A percentile compares a stretch with the other conserved stretches of the same genome.
These are phyloP conservation scores for Clarias pachynema DNA, from an alignment of 2,797 vertebrate genomes.

Conservation along the genomic window DNA sequence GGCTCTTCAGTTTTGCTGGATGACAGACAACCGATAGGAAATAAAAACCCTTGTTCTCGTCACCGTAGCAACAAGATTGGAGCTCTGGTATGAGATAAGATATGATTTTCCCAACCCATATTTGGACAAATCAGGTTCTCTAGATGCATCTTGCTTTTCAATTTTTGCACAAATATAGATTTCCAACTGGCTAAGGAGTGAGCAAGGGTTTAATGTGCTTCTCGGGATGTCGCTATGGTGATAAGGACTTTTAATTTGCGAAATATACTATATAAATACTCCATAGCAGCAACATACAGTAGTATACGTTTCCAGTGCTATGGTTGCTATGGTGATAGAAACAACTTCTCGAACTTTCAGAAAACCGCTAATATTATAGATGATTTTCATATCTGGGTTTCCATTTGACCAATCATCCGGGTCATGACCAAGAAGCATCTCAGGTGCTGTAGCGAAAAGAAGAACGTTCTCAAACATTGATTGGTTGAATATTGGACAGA, in stretches of 20 bases:
- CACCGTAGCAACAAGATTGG: not conserved
- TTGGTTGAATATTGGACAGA: not conserved
- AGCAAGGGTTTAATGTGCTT: not conserved
- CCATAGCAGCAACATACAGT: not conserved
- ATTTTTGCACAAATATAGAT: not conserved
- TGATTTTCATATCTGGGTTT: not conserved
- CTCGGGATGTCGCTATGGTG: not conserved
- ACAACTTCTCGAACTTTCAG: not conserved
- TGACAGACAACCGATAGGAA: not conserved
- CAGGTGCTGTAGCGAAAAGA: not conserved
- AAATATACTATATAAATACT: no score
- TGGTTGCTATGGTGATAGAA: not conserved
- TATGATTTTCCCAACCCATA: not conserved
- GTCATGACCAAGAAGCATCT: not conserved
- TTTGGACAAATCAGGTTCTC: not conserved
- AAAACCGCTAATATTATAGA: not conserved
- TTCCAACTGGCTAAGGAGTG: not conserved
- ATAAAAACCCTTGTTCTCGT: not conserved
- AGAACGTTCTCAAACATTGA: not conserved
- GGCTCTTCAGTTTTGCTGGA: not conserved
- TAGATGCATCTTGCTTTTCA: not conserved
- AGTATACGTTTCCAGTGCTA: not conserved
- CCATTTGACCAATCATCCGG: not conserved
- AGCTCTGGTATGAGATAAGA: not conserved
- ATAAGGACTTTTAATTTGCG: not conserved